A percentile compares a stretch with the other conserved stretches of the same genome.
Conservation (phyloP, 2,113 vertebrate genomes). For the Caretta caretta region DNA sequence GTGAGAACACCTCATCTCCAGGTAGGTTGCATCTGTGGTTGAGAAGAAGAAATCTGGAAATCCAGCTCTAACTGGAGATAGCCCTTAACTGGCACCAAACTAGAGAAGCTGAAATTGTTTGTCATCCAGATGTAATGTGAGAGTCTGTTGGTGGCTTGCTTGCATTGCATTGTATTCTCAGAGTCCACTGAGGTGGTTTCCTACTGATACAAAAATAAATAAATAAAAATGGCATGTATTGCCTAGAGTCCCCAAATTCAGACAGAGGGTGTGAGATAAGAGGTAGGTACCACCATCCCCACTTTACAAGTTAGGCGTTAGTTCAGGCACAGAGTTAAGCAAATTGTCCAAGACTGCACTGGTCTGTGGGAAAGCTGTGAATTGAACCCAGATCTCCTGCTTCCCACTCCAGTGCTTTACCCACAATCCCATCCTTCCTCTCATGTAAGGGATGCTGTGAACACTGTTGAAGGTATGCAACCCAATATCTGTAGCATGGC, state of each 20-base stretch:
- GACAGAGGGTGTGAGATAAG: not conserved
- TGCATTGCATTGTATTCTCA: accelerated
- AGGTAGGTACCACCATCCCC: not conserved
- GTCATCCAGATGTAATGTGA: not conserved
- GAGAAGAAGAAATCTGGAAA: not conserved
- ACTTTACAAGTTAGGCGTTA: not conserved
- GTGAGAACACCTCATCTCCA: not conserved
- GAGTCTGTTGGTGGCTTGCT: not conserved
- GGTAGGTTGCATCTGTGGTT: not conserved
- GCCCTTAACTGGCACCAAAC: not conserved
- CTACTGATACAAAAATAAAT: not conserved
- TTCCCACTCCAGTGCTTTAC: not conserved
- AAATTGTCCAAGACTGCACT: not conserved
- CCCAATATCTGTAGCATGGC: not conserved
- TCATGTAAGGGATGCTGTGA: not conserved
- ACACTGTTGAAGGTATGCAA: not conserved
- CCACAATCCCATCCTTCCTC: not conserved
- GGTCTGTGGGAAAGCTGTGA: not conserved
- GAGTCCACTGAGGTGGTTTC: not conserved
- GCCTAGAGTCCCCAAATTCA: not conserved
- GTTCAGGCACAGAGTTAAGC: not conserved
- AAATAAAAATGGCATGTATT: not conserved
- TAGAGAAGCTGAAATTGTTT: not conserved
- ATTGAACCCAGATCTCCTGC: not conserved
- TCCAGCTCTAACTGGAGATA: not conserved